Percentiles rank a stretch among this genome's conserved stretches.
phyloP scores from a whole-genome alignment of 1,140 invertebrate genomes.

The Bombus superbus region DNA sequence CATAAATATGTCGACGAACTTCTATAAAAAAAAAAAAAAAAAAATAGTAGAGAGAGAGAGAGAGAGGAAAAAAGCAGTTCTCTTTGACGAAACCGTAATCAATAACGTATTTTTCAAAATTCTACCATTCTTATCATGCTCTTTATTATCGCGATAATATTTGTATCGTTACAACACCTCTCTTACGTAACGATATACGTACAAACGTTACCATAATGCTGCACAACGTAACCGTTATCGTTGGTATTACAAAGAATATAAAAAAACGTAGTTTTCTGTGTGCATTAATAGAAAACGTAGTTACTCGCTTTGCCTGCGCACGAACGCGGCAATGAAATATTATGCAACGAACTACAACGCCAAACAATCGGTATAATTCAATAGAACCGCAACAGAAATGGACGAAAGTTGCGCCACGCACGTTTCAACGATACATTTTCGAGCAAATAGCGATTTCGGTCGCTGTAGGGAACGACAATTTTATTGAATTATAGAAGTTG shows the following conservation, averaged over 20 bases:
- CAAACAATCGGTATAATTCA: constrained; percentile 39
- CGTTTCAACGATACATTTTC: constrained; percentile 25
- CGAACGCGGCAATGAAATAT: background rate
- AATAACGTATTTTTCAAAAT: no score
- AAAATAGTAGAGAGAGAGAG: no score
- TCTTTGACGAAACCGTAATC: background rate
- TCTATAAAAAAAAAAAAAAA: background rate
- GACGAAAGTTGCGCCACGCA: constrained; percentile 8
- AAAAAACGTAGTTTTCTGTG: background rate
- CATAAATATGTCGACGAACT: background rate
- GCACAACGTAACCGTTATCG: no score
- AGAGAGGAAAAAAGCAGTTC: no score
- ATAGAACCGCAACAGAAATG: constrained; percentile 12
- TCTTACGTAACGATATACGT: background rate
- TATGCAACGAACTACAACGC: background rate
- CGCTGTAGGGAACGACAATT: background rate
- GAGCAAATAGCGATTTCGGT: constrained; percentile 2
- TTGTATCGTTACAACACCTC: background rate
- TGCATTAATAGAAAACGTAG: background rate
- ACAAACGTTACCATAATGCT: background rate
- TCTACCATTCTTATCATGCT: no score
- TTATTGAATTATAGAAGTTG: constrained; percentile 6
- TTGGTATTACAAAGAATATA: background rate
- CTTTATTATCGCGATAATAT: background rate
- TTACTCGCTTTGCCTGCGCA: background rate